These are phyloP conservation scores for Oxyura jamaicensis DNA, from an alignment of 2,113 vertebrate genomes.

Conservation along the genomic window DNA sequence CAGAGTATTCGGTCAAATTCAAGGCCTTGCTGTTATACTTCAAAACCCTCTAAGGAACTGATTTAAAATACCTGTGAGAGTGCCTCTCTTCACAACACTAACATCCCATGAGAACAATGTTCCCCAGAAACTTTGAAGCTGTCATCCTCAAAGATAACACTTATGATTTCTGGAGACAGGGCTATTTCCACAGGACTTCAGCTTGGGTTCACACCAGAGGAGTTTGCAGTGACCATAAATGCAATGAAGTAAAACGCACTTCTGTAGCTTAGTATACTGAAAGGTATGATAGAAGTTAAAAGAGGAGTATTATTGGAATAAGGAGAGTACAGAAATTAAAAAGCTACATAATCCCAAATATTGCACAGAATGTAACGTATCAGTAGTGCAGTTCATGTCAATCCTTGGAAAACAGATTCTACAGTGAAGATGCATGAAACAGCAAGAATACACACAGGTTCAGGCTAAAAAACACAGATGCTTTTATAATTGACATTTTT, in stretches of 20 bases:
- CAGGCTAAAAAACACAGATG: not conserved
- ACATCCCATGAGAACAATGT: not conserved
- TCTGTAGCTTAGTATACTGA: not conserved
- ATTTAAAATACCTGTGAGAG: not conserved
- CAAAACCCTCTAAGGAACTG: not conserved
- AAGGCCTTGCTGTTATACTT: slow-evolving; percentile 1
- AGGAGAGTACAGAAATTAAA: not conserved
- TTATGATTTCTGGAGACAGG: not conserved
- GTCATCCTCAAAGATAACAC: slow-evolving; percentile 27
- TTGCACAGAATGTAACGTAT: not conserved
- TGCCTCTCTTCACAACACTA: not conserved
- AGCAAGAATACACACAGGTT: not conserved
- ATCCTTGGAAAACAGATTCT: not conserved
- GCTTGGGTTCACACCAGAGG: not conserved
- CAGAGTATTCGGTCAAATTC: not conserved
- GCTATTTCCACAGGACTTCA: not conserved
- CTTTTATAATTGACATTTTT: not conserved
- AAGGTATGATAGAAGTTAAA: not conserved
- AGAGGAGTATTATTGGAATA: not conserved
- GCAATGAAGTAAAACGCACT: not conserved
- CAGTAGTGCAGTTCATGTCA: not conserved
- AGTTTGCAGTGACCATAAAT: not conserved
- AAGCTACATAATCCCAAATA: not conserved
- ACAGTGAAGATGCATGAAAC: not conserved
- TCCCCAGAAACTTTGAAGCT: slow-evolving; percentile 17